Evolutionary conservation across 2,888 invertebrate genomes (phyloP), one percentile per base, ranked within the genome.

Genomic region (Germaria angustata): DNA sequence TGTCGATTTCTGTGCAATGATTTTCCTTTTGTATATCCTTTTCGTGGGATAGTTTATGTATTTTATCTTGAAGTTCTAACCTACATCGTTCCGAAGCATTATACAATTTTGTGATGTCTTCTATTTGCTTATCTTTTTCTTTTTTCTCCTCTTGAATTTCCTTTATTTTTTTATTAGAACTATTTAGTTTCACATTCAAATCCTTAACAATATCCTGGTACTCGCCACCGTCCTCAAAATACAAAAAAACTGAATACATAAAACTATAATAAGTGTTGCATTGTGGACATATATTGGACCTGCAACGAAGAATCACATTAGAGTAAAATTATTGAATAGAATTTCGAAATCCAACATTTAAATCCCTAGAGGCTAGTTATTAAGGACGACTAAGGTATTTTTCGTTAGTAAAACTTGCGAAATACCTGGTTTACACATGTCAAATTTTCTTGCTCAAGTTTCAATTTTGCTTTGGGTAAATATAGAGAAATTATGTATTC

Each of bases 61-160:
- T 39, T 49, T 68, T 49, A 20, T 61, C n/a, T 20, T 69, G 7
- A 1, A 69, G 28, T 17, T 77, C 69, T n/a, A 61, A 69, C n/a
- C 77, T 53, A 61, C 61, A 69, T 22, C 69, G 68, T 11, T 77
- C 69, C 2, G 77, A 69, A n/a, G 44, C 36, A n/a, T 69, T 53
- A 20, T 77, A 77, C 1, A 69, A 17, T 8, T 69, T 51, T 69
- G 44, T 9, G 2, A 77, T 34, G 1, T 36, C 51, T 28, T 69
- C 36, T 22, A 61, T 69, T 28, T 69, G 61, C 3, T 20, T 1
- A 0, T 44, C 44, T 61, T 61, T 61, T 44, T 46, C 49, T 0
- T 8, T 9, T 0, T 17, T 41, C 8, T 17, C 13, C 6, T 28
- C n/a, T 15, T 34, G 1, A 7, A 44, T 13, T 53, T 61, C 8